Base-by-base conservation (phyloP, 2,113 vertebrate species). In the Bos taurus region DNA sequence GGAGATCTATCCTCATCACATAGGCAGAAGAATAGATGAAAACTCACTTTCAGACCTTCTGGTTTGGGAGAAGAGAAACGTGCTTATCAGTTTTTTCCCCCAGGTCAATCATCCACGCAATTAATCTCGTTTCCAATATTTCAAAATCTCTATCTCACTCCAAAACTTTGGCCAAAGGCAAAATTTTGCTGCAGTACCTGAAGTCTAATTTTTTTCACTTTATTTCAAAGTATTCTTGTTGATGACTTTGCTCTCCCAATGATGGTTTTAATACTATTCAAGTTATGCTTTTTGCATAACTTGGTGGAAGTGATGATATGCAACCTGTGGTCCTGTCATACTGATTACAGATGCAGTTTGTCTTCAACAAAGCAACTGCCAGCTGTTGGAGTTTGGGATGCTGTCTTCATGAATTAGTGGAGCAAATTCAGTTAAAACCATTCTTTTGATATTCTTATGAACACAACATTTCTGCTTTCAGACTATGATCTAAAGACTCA, bases 31-130 rank as follows among this genome's bases (percentile, higher is more conserved):
- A 64, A 33, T 2, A 77, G 26, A 94, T 59, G 33, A 93, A 97
- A 88, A 92, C 12, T 28, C n/a, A 77, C 57, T 88, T 93, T 93
- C 74, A 57, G 26, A 71, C 36, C 90, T 54, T 7, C 85, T 54
- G 50, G 21, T 43, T 91, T 62, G 77, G 77, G 91, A 97, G 26
- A 36, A 95, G 36, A 98, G 62, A 93, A 94, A 95, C 50, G 12
- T 77, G 16, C 43, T 97, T 52, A 94, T 88, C 81, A 91, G 48
- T 4, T 57, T 52, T 33, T 40, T 13, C 81, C 9, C 48, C 85
- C 16, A 43, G 28, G 26, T 77, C 74, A 87, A 88, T 94, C 83
- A 94, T n/a, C 60, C 87, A 71, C 12, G 43, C 60, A 97, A 74
- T 50, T 85, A 67, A n/a, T 23, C 54, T 87, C 46, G n/a, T 81